These are phyloP conservation scores for Megamerina dolium DNA, from an alignment of 2,888 invertebrate genomes.

Conservation along the genomic window DNA sequence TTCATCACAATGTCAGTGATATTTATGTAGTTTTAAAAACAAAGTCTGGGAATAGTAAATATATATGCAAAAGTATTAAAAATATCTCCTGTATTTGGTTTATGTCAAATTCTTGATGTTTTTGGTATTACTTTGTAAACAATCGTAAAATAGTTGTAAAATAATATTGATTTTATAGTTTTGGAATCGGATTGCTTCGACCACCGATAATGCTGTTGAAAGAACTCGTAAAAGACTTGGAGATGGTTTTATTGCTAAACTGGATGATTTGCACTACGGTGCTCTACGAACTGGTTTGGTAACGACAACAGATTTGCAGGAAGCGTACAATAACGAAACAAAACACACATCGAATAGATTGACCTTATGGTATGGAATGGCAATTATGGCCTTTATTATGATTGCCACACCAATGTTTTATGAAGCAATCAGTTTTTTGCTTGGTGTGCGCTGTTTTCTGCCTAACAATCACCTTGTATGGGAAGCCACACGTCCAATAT, in stretches of 20 bases:
- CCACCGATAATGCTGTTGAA: conserved; percentile 28
- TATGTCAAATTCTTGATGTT: too few species aligned
- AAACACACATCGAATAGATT: conserved; percentile 33
- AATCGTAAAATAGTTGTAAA: neutral
- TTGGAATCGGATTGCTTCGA: conserved; percentile 35
- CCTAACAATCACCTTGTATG: conserved; percentile 79
- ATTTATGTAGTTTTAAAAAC: too few species aligned
- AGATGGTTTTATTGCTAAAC: conserved; percentile 29
- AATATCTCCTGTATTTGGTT: too few species aligned
- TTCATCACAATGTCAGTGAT: too few species aligned
- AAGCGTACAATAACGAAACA: conserved; percentile 40
- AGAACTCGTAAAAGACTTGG: conserved; percentile 24
- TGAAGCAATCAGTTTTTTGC: conserved; percentile 44
- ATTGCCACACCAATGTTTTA: conserved; percentile 45
- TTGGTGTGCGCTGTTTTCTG: conserved; percentile 67
- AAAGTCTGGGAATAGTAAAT: too few species aligned
- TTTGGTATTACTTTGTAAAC: too few species aligned
- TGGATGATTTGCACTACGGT: conserved; percentile 39
- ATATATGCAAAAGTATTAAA: too few species aligned
- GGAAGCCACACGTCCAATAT: conserved; percentile 80
- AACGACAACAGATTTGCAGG: conserved; percentile 37
- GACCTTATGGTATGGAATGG: conserved; percentile 40
- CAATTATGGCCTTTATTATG: conserved; percentile 42
- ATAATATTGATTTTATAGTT: conserved; percentile 29
- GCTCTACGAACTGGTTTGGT: conserved; percentile 42